Evolutionary conservation across 2,797 vertebrate species (phyloP), one percentile per base, ranked within the genome.

Genomic region (Nyctibius grandis): DNA sequence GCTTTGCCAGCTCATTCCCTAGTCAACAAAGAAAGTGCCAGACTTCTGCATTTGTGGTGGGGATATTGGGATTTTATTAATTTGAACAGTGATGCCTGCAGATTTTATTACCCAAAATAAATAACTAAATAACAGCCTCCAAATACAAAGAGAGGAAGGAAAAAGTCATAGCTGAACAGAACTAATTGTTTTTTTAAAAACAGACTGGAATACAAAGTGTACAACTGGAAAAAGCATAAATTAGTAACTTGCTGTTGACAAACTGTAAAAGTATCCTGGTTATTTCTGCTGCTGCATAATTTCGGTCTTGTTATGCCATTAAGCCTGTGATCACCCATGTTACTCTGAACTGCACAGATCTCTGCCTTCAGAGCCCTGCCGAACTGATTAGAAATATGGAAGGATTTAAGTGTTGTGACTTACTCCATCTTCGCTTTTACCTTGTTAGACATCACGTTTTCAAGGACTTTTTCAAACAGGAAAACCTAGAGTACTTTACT

Each of bases 271-370:
- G 91, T 96, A 95, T 95, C 96, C 97, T 97, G 97, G 48, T 91
- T 98, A 95, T 97, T 98, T 98, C 97, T 96, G 97, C 96, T 97
- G 97, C 98, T 98, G 74, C 67, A 50, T 97, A 97, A 98, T 98
- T 98, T 93, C 97, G 96, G 91, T 95, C 96, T 97, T 97, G 94
- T 97, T 98, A 95, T 93, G 67, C 95, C 97, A 89, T 98, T 97
- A 97, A 91, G 96, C 94, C 93, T 81, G 80, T 54, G 64, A 63
- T 86, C 50, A 85, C 77, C 94, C 54, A 1, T n/a, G 76, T 90
- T 97, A 79, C 60, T 96, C 82, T 65, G 82, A 85, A 47, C 65
- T 47, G 74, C 86, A 34, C 23, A 6, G 63, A 61, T 81, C 85
- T 36, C 76, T 94, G 69, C 59, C 72, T 80, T 69, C 70, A 47